Evolutionary conservation across 2,797 vertebrate species (phyloP), one percentile per base, ranked within the genome.

Genomic region (Pogoniulus pusillus): DNA sequence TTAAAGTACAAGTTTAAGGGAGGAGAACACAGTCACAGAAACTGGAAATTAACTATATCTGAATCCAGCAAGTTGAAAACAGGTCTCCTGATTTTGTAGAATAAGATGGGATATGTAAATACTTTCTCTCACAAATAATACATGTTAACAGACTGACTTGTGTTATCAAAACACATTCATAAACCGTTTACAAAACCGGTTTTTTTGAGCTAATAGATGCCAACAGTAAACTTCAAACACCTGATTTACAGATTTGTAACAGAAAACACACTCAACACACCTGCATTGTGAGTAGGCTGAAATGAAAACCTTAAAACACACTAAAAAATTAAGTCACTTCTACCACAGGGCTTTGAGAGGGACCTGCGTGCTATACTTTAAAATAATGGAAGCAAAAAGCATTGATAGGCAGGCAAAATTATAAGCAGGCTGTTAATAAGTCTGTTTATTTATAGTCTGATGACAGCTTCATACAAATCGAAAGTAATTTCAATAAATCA

Each of bases 361-460:
- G 4, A 6, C 53, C 27, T 24, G 15, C 1, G 8, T 3, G 3
- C 34, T n/a, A 3, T 5, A 1, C n/a, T 79, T 79, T 49, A 34
- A 70, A 91, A 17, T 12, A 53, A 35, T 1, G 0, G 0, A 0
- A 79, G 39, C 24, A 16, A 72, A 63, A 18, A 22, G 17, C 35
- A 26, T 0, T 15, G 16, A 18, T 12, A 1, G 4, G 43, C 24
- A n/a, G 72, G 18, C 2, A 39, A 70, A 32, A 68, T 16, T 20
- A 89, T 6, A 9, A 4, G 13, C 26, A 75, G 16, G 27, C 0
- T 23, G 18, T 22, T 45, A 68, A 47, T 10, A 41, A 76, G 15
- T 24, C 47, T 20, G 3, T 16, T 32, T 63, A 35, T 62, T 49
- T 10, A 0, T 43, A 43, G 17, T 7, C 34, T 65, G 58, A 37